Base-by-base conservation (phyloP, 2,113 vertebrate species). In the Petrocephalus zakoni region DNA sequence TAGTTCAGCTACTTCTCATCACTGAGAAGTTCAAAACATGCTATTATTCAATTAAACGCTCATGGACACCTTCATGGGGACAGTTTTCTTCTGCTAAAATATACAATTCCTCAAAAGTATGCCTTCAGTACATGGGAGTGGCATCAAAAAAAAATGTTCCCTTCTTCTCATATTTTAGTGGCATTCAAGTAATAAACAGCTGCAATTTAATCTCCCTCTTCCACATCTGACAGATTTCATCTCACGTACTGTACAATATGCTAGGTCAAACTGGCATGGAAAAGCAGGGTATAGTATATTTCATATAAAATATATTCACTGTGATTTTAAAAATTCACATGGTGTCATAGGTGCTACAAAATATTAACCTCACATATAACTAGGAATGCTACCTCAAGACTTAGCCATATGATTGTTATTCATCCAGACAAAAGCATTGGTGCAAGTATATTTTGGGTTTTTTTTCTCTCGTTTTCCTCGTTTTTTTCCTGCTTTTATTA, bases 401-500 rank as follows among this genome's bases (percentile, higher is more conserved):
- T 86, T 86, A 37, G 84, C n/a, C 51, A 55, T 55, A 29, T 34
- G 52, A 55, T 55, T 53, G 84, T 86, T 53, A 55, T 37, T 34
- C 84, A 86, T 55, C 84, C 84, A 29, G 84, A 86, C 8, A 86
- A 34, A 55, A 13, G 5, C 51, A 86, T 83, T 49, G 37, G 84
- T 86, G 52, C 29, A 86, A 25, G 25, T 55, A 34, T 55, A n/a
- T 19, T 86, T 52, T 19, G 4, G 25, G 34, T 53, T 85, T 21
- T 53, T 5, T 53, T 47, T 4, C 22, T 89, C 87, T 64, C 75
- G 89, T 86, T 88, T 87, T 61, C 47, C 88, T 42, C 42, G n/a
- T 84, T 88, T 37, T 34, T 55, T 88, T 92, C 92, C 91, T 37
- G n/a, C 47, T 92, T 91, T 90, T 89, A 83, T 83, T 91, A 90